Percentiles rank a stretch among this genome's conserved stretches.
Conservation (phyloP, 2,888 invertebrate species). For the Nomada ferruginata region DNA sequence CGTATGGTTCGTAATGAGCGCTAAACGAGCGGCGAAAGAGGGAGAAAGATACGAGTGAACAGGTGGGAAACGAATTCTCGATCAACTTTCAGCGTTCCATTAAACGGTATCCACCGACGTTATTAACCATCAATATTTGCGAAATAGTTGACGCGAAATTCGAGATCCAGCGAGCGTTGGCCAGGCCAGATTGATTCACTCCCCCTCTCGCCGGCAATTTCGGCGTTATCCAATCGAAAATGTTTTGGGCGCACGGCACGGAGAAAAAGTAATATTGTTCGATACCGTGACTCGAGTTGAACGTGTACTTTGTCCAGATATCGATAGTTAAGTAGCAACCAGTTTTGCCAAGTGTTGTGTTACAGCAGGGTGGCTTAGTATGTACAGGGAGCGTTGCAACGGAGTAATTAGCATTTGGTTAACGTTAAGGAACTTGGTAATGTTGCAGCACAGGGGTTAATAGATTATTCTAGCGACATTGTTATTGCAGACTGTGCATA, state of each 20-base stretch:
- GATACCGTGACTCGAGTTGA: no score
- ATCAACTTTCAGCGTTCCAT: conserved; percentile 59
- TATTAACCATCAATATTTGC: conserved; percentile 63
- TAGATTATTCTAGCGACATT: no score
- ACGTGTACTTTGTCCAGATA: no score
- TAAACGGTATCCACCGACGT: conserved; percentile 55
- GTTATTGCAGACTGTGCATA: no score
- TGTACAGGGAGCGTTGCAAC: no score
- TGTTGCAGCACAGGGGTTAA: no score
- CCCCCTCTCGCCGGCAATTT: conserved; percentile 41
- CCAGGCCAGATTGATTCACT: conserved; percentile 47
- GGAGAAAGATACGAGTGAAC: conserved; percentile 46
- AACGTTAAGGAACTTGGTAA: no score
- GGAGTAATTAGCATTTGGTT: no score
- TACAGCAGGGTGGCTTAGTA: no score
- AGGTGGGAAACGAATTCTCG: conserved; percentile 57
- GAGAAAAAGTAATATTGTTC: not conserved
- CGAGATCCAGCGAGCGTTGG: conserved; percentile 29
- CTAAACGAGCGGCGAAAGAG: conserved; percentile 55
- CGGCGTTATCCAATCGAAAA: conserved; percentile 31
- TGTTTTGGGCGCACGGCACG: not conserved
- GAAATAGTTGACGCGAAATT: conserved; percentile 58
- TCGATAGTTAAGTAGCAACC: no score
- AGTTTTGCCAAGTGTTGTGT: no score
- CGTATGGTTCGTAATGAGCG: conserved; percentile 51